Evolutionary conservation across 2,797 vertebrate genomes (phyloP).

Genomic region (Brotogeris chrysoptera): DNA sequence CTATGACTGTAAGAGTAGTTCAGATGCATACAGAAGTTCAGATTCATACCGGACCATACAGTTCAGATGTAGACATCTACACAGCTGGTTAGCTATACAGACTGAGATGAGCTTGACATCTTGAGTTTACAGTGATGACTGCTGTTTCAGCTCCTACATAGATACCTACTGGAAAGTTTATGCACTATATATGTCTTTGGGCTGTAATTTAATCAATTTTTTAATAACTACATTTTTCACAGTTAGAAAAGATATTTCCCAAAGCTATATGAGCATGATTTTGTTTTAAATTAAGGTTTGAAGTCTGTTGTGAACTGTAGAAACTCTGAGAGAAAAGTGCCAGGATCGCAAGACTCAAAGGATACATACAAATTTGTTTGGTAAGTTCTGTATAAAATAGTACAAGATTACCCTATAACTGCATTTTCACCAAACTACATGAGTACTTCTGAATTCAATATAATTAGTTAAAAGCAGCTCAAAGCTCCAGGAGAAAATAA

Average conservation of each 20-base stretch:
- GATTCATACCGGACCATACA: neutral
- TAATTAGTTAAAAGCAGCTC: neutral
- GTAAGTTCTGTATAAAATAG: neutral
- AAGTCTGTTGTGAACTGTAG: neutral
- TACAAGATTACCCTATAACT: neutral
- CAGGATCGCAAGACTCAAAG: neutral
- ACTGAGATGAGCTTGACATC: neutral
- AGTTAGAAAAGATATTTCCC: slow-evolving; percentile 25
- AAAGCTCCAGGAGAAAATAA: neutral
- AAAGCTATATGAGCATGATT: neutral
- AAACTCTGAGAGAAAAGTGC: neutral
- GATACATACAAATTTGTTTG: neutral
- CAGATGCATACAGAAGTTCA: neutral
- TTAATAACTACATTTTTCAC: slow-evolving; percentile 17
- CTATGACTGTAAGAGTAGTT: neutral
- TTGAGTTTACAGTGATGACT: neutral
- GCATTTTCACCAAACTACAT: neutral
- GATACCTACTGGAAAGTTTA: neutral
- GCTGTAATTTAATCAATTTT: slow-evolving; percentile 34
- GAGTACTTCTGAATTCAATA: neutral
- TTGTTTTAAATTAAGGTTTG: slow-evolving; percentile 30
- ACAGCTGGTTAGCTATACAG: neutral
- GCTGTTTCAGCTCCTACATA: neutral
- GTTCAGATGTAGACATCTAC: neutral
- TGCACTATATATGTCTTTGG: neutral